A percentile compares a stretch with the other conserved stretches of the same genome.
phyloP scores from a whole-genome alignment of 2,888 invertebrate genomes.

The Agelastica alni region DNA sequence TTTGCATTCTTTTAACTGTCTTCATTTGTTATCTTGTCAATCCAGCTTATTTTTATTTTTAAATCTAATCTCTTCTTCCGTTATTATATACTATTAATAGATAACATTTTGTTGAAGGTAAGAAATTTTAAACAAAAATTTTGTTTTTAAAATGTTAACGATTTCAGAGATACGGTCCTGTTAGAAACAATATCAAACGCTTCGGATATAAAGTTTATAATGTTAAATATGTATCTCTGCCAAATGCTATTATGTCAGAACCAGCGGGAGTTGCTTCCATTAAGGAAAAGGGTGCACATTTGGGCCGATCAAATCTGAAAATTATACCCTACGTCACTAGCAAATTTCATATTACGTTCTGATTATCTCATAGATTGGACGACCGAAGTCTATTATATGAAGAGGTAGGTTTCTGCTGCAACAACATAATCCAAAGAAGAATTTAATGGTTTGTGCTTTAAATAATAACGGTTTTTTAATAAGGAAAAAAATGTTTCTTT shows the following conservation, averaged over 20 bases:
- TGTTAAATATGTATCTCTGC: constrained; percentile 39
- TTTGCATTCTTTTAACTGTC: too few relatives aligned
- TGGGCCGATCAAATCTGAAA: constrained; percentile 32
- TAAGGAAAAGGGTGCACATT: constrained; percentile 32
- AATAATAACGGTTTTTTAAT: not conserved
- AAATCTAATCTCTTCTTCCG: too few relatives aligned
- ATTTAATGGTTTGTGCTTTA: constrained; percentile 4
- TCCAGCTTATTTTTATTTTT: too few relatives aligned
- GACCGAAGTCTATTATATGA: constrained; percentile 10
- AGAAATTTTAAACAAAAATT: too few relatives aligned
- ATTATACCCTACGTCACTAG: constrained; percentile 30
- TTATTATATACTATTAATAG: too few relatives aligned
- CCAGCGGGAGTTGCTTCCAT: constrained; percentile 37
- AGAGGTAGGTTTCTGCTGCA: not conserved
- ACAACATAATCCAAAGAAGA: constrained; percentile 1
- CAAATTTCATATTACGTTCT: constrained; percentile 23
- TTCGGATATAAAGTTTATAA: constrained; percentile 33
- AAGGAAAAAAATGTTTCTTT: too few relatives aligned
- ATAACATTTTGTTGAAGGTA: too few relatives aligned
- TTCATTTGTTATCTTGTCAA: too few relatives aligned
- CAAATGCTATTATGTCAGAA: constrained; percentile 40
- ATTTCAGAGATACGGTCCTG: too few relatives aligned
- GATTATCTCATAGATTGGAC: constrained; percentile 17
- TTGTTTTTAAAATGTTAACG: too few relatives aligned
- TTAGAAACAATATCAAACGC: constrained; percentile 1